Conservation (phyloP, 1,140 invertebrate genomes). For the Drosophila aff. region DNA sequence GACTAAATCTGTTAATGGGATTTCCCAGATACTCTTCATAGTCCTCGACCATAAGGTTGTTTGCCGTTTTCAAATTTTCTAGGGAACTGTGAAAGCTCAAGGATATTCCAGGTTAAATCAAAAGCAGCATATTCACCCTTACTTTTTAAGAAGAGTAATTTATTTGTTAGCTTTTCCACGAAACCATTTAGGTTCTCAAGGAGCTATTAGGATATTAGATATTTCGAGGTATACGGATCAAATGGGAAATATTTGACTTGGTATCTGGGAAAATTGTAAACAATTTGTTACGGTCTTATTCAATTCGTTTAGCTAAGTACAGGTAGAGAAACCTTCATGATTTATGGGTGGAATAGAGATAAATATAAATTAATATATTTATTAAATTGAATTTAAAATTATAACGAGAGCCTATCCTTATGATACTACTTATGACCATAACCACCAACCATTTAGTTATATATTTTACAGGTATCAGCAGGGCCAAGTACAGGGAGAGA, state of each 20-base stretch:
- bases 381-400: no score
- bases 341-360: background rate
- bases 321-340: background rate
- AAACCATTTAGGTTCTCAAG: conserved; percentile 23
- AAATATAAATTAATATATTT: no score
- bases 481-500: conserved; percentile 3
- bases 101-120: no score
- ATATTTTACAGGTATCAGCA: conserved; percentile 19
- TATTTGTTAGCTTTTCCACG: conserved; percentile 10
- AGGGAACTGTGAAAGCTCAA: conserved; percentile 1
- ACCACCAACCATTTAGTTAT: background rate
- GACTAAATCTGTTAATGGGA: conserved; percentile 37
- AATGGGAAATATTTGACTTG: background rate
- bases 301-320: background rate
- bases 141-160: conserved; percentile 25
- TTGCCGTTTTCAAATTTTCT: background rate
- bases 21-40: conserved; percentile 34
- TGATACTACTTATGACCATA: background rate
- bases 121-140: background rate
- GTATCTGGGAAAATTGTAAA: background rate
- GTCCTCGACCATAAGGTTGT: conserved; percentile 2
- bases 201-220: conserved; percentile 1
- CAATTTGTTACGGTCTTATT: background rate
- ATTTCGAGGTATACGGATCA: background rate
- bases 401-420: background rate